Evolutionary conservation across 1,140 invertebrate genomes (phyloP).

Genomic region (Heliconius himera): DNA sequence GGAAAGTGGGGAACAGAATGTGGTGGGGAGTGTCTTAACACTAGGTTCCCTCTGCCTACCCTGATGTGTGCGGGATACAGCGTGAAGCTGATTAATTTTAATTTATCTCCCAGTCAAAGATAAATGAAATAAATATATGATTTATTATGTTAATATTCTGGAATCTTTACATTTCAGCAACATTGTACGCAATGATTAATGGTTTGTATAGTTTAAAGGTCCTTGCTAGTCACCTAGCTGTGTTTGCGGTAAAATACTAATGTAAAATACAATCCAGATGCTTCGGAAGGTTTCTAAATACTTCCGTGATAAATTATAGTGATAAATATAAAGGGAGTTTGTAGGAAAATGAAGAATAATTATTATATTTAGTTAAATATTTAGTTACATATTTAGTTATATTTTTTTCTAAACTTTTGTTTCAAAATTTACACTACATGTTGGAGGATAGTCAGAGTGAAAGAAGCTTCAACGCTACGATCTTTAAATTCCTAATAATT

Average conservation of each 20-base stretch:
- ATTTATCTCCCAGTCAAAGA: background rate
- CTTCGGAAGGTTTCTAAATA: background rate
- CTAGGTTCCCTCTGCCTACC: no score
- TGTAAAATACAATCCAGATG: background rate
- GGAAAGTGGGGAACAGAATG: no score
- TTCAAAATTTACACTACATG: no score
- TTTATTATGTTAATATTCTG: background rate
- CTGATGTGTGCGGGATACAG: no score
- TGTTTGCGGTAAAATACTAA: background rate
- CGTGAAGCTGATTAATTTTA: no score
- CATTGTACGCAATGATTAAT: conserved; percentile 7
- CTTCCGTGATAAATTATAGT: background rate
- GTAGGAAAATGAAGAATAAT: background rate
- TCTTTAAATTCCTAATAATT: no score
- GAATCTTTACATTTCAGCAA: background rate
- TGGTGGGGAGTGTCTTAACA: no score
- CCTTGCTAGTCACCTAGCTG: background rate
- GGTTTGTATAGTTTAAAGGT: background rate
- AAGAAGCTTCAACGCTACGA: no score
- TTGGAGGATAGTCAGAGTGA: no score
- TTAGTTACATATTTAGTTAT: no score
- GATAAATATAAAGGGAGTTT: background rate
- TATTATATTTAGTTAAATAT: background rate
- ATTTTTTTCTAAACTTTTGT: no score
- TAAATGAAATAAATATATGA: background rate